phyloP scores from a whole-genome alignment of 2,113 vertebrate genomes.

The Rhinoderma darwinii region DNA sequence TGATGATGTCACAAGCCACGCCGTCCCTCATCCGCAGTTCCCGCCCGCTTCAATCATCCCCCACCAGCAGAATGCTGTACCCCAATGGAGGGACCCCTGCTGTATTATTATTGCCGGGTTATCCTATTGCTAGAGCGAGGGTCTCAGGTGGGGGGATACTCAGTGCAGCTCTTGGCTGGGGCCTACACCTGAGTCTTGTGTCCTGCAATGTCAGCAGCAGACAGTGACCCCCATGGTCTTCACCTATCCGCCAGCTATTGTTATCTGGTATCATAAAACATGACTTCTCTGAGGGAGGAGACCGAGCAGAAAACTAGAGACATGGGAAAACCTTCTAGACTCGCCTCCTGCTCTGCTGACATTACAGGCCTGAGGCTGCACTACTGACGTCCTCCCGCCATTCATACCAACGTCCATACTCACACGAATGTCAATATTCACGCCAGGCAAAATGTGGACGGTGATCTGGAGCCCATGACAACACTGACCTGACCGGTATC shows the following conservation, averaged over 20 bases:
- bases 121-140: not conserved
- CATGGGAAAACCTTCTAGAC: not conserved
- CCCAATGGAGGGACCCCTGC: not conserved
- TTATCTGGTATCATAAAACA: not conserved
- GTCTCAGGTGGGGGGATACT: not conserved
- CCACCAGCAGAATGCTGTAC: not conserved
- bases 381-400: not conserved
- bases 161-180: not conserved
- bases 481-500: too few relatives aligned
- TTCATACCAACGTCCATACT: not conserved
- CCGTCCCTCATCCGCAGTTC: not conserved
- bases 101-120: not conserved
- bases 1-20: not conserved
- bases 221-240: not conserved
- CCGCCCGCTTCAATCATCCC: not conserved
- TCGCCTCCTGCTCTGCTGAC: not conserved
- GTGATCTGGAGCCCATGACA: not conserved
- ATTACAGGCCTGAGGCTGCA: not conserved
- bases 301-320: not conserved
- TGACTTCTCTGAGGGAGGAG: not conserved
- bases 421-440: not conserved
- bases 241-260: not conserved
- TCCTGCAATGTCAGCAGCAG: not conserved
- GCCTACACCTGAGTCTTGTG: not conserved
- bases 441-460: not conserved